phyloP scores from a whole-genome alignment of 1,140 invertebrate genomes.

The Pomacea maculata region DNA sequence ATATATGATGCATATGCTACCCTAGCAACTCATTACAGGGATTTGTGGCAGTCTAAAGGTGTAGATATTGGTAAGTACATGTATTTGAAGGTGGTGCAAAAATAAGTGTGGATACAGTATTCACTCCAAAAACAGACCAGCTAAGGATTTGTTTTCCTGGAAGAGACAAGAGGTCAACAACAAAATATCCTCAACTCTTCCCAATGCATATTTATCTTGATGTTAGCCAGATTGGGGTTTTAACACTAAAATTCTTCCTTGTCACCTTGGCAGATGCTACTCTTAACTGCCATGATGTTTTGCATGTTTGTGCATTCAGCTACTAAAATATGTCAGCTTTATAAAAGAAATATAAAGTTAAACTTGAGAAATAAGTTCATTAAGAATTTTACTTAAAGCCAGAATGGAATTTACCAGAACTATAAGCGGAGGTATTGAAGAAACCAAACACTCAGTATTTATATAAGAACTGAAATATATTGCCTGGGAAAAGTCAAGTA shows the following conservation, averaged over 20 bases:
- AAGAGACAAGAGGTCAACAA: neutral
- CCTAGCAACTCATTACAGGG: constrained; percentile 1
- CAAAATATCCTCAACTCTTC: neutral
- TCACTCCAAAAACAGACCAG: neutral
- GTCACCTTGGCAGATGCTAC: too few species aligned
- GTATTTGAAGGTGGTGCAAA: neutral
- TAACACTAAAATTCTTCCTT: too few species aligned
- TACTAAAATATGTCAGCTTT: neutral
- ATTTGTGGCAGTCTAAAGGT: constrained; percentile 15
- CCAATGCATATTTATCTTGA: too few species aligned
- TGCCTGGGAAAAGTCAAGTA: neutral
- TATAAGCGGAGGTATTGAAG: neutral
- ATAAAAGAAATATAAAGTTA: neutral
- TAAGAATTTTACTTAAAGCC: neutral
- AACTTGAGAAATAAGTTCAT: neutral
- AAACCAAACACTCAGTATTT: neutral
- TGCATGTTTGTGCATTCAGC: too few species aligned
- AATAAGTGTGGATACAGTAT: neutral
- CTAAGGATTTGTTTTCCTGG: neutral
- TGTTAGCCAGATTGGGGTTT: too few species aligned
- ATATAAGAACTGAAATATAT: neutral
- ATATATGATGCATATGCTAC: constrained; percentile 8
- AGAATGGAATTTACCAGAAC: neutral
- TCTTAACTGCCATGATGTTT: too few species aligned
- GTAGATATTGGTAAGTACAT: constrained; percentile 24